These are phyloP conservation scores for Drosophila asahinai DNA, from an alignment of 1,140 invertebrate species.

Conservation along the genomic window DNA sequence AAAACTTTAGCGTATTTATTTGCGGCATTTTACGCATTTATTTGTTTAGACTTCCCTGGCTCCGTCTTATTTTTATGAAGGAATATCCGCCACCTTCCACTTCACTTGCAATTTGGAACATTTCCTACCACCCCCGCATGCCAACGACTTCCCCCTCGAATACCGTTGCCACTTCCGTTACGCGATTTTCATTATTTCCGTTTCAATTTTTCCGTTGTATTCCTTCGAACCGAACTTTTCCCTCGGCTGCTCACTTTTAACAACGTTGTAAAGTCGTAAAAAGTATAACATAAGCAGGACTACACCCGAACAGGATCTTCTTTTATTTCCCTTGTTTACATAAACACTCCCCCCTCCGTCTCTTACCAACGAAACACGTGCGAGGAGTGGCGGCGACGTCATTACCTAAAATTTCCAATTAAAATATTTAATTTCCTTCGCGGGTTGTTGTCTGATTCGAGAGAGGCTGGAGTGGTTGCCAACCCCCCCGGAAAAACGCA, in stretches of 20 bases:
- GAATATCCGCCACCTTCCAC: slow-evolving; percentile 46
- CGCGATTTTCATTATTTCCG: slow-evolving; percentile 83
- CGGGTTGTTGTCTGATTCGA: slow-evolving; percentile 73
- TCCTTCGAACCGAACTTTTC: slow-evolving; percentile 54
- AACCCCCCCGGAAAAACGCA: slow-evolving; percentile 51
- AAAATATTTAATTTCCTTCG: slow-evolving; percentile 83
- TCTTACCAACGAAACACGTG: slow-evolving; percentile 27
- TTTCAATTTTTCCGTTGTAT: slow-evolving; percentile 81
- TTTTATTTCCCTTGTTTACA: slow-evolving; percentile 60
- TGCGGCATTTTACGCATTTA: slow-evolving; percentile 84
- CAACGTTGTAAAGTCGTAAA: slow-evolving; percentile 81
- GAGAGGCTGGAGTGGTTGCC: slow-evolving; percentile 5
- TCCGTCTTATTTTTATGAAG: slow-evolving; percentile 1
- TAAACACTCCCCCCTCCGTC: slow-evolving; percentile 34
- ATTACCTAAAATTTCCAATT: slow-evolving; percentile 80
- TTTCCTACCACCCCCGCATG: slow-evolving; percentile 14
- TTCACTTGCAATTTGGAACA: slow-evolving; percentile 57
- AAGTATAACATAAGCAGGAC: slow-evolving; percentile 60
- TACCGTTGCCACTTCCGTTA: slow-evolving; percentile 82
- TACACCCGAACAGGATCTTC: slow-evolving; percentile 35
- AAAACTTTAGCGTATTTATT: slow-evolving; percentile 76
- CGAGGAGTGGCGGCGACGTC: slow-evolving; percentile 38
- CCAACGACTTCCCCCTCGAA: slow-evolving; percentile 14
- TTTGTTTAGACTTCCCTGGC: slow-evolving; percentile 71
- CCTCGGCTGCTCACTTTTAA: slow-evolving; percentile 69